Percentiles rank a stretch among this genome's conserved stretches.
Conservation (phyloP, 2,888 invertebrate genomes). For the Eretmocerus hayati region DNA sequence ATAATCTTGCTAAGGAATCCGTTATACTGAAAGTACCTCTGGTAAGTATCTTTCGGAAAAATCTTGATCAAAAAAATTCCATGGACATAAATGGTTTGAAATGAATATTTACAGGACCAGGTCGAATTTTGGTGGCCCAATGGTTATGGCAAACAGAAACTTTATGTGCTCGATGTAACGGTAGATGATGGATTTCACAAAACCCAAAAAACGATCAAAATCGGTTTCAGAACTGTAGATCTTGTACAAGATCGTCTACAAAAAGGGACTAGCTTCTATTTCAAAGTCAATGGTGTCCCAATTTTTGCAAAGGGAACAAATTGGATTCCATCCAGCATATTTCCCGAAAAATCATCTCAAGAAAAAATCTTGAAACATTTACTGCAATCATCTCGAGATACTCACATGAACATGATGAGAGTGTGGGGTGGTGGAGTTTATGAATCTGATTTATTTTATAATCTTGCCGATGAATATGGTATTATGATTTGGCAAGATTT, state of each 20-base stretch:
- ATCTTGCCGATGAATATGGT: conserved; percentile 78
- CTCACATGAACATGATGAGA: conserved; percentile 88
- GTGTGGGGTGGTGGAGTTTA: conserved; percentile 99
- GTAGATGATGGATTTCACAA: conserved; percentile 42
- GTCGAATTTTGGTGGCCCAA: conserved; percentile 91
- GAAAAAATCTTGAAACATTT: conserved; percentile 55
- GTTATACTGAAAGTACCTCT: conserved; percentile 9
- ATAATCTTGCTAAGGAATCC: conserved; percentile 12
- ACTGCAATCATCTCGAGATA: conserved; percentile 62
- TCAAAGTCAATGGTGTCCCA: conserved; percentile 75
- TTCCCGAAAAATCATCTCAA: conserved; percentile 67
- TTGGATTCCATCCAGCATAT: conserved; percentile 81
- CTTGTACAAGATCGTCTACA: conserved; percentile 66
- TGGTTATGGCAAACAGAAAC: conserved; percentile 72
- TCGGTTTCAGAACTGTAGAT: conserved; percentile 84
- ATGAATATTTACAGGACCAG: conserved; percentile 38
- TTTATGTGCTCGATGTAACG: conserved; percentile 63
- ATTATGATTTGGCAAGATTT: conserved; percentile 97
- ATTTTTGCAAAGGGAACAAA: conserved; percentile 96
- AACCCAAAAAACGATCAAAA: conserved; percentile 52
- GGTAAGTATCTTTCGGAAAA: too few species aligned
- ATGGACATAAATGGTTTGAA: too few species aligned
- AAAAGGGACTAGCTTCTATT: conserved; percentile 74
- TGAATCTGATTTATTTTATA: conserved; percentile 84
- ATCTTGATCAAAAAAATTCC: not conserved